These are phyloP conservation scores for Diarsia brunnea DNA, from an alignment of 2,888 invertebrate species.

Conservation along the genomic window DNA sequence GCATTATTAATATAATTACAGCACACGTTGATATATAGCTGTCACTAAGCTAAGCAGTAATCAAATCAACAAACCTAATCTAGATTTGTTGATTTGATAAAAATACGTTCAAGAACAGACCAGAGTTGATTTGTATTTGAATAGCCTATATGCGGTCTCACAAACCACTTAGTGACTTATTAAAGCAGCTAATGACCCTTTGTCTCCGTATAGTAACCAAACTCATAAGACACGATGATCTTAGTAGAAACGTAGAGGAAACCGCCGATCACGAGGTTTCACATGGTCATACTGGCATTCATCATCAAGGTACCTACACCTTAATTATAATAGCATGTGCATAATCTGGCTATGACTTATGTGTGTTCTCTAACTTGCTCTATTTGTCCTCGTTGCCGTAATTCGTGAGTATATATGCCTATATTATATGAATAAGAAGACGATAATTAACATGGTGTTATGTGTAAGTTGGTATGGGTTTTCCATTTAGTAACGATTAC, in stretches of 20 bases:
- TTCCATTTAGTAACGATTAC: slow-evolving; percentile 31
- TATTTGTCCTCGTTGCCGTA: slow-evolving; percentile 15
- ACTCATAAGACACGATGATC: slow-evolving; percentile 35
- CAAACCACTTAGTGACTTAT: slow-evolving; percentile 71
- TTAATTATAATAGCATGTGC: background rate
- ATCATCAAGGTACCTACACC: background rate
- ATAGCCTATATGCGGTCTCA: slow-evolving; percentile 53
- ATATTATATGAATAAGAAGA: slow-evolving; percentile 26
- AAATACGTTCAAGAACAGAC: slow-evolving; percentile 15
- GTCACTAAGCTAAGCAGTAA: slow-evolving; percentile 10
- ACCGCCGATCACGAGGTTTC: slow-evolving; percentile 25
- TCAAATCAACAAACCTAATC: background rate
- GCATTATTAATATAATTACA: slow-evolving; percentile 16
- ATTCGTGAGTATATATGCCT: background rate
- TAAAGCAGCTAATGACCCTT: slow-evolving; percentile 73
- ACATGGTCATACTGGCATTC: slow-evolving; percentile 17
- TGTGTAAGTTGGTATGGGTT: slow-evolving; percentile 20
- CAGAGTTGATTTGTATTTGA: slow-evolving; percentile 49
- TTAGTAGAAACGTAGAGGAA: slow-evolving; percentile 38
- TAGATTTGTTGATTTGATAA: too few species aligned
- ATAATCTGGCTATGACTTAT: background rate
- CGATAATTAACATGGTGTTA: slow-evolving; percentile 19
- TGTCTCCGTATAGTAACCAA: slow-evolving; percentile 63
- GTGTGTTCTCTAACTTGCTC: slow-evolving; percentile 1
- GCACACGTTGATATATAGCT: slow-evolving; percentile 22